Evolutionary conservation across 2,888 invertebrate species (phyloP).

Genomic region (Luperina testacea): DNA sequence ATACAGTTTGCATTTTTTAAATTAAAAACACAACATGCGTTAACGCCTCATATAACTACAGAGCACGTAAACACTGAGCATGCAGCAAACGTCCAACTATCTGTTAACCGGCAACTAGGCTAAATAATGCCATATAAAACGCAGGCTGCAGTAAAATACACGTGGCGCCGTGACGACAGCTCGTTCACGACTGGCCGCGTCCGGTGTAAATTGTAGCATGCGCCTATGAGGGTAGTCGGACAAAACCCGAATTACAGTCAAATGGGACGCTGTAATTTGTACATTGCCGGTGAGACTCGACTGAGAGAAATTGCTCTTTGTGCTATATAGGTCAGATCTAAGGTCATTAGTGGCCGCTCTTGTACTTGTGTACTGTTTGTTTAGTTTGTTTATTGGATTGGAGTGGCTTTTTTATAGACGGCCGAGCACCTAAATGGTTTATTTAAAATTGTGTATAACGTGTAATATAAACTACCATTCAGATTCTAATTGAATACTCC

Average conservation of each 20-base stretch:
- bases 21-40: not conserved
- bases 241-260: conserved; percentile 80
- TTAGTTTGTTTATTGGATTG: conserved; percentile 27
- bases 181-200: conserved; percentile 78
- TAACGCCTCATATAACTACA: conserved; percentile 20
- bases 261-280: conserved; percentile 84
- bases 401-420: not conserved
- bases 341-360: conserved; percentile 51
- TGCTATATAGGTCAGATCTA: conserved; percentile 67
- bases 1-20: not conserved
- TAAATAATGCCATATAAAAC: conserved; percentile 79
- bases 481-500: not conserved
- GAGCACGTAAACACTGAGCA: conserved; percentile 50
- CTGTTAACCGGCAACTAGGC: conserved; percentile 68
- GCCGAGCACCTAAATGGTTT: not conserved
- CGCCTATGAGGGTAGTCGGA: conserved; percentile 77
- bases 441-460: not conserved
- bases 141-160: conserved; percentile 84
- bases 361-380: conserved; percentile 32
- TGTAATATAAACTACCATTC: not conserved
- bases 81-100: conserved; percentile 61
- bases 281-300: conserved; percentile 73
- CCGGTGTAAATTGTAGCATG: conserved; percentile 85
- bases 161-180: conserved; percentile 74
- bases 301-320: conserved; percentile 76